A percentile compares a stretch with the other conserved stretches of the same genome.
Evolutionary conservation across 2,113 vertebrate genomes (phyloP).

Genomic region (Mirza zaza): DNA sequence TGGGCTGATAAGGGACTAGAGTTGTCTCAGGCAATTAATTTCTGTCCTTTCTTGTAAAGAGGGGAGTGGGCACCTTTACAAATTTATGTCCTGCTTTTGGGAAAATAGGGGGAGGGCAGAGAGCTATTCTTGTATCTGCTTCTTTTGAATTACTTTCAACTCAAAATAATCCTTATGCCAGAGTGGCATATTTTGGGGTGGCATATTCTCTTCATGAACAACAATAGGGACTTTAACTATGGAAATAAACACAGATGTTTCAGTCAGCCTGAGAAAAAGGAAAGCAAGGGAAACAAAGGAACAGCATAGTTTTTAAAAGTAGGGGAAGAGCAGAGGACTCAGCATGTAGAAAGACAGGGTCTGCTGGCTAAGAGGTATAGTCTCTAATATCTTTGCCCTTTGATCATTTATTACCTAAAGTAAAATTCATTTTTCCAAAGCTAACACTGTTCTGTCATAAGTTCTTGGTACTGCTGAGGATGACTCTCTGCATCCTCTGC

Average conservation of each 20-base stretch:
- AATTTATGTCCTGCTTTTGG: background rate
- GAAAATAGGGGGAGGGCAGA: background rate
- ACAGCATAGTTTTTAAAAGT: background rate
- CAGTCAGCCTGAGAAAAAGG: background rate
- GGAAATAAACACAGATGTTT: constrained; percentile 27
- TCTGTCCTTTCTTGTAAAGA: background rate
- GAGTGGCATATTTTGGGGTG: background rate
- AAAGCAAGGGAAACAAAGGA: background rate
- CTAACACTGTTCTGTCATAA: background rate
- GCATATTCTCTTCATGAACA: background rate
- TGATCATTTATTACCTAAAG: background rate
- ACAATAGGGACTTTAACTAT: background rate
- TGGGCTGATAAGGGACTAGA: background rate
- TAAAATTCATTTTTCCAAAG: constrained; percentile 22
- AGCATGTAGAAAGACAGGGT: background rate
- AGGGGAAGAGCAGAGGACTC: background rate
- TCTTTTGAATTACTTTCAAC: background rate
- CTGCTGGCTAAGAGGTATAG: background rate
- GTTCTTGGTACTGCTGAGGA: background rate
- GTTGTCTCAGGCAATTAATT: background rate
- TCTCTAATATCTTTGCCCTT: background rate
- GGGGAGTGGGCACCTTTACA: background rate
- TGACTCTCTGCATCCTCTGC: background rate
- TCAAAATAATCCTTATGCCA: background rate
- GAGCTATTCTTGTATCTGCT: background rate